Evolutionary conservation across 1,140 invertebrate genomes (phyloP).

Genomic region (Eueides isabella): DNA sequence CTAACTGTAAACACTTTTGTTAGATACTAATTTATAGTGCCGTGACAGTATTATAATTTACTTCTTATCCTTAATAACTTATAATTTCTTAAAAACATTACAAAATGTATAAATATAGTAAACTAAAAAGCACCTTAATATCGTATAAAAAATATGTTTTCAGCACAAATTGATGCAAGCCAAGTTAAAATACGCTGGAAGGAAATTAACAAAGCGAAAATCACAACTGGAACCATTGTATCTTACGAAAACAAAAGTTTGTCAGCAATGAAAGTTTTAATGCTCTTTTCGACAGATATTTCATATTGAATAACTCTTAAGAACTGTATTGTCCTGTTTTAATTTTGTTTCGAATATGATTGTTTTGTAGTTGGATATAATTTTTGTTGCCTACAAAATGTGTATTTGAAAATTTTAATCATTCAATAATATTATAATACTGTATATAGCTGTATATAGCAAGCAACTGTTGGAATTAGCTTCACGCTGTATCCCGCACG

Average conservation of each 20-base stretch:
- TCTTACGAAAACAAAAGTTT: slow-evolving; percentile 8
- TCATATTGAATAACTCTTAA: slow-evolving; percentile 16
- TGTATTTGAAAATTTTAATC: neutral
- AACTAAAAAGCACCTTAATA: neutral
- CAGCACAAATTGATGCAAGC: neutral
- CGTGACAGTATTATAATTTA: too few relatives aligned
- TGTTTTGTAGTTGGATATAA: neutral
- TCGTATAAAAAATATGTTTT: neutral
- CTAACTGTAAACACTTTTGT: too few relatives aligned
- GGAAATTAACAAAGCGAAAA: slow-evolving; percentile 8
- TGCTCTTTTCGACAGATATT: neutral
- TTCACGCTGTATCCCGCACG: too few relatives aligned
- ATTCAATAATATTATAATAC: too few relatives aligned
- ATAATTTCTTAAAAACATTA: too few relatives aligned
- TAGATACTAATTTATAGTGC: too few relatives aligned
- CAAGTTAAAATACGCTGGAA: neutral
- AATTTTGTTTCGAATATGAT: neutral
- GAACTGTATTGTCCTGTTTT: neutral
- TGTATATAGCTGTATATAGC: too few relatives aligned
- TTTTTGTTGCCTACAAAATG: neutral
- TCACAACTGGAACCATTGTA: neutral
- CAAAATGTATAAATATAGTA: too few relatives aligned
- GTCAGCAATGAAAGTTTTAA: slow-evolving; percentile 5
- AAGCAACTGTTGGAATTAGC: too few relatives aligned
- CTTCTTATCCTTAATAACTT: too few relatives aligned